Evolutionary conservation across 2,797 vertebrate genomes (phyloP).

Genomic region (Protosalanx chinensis): DNA sequence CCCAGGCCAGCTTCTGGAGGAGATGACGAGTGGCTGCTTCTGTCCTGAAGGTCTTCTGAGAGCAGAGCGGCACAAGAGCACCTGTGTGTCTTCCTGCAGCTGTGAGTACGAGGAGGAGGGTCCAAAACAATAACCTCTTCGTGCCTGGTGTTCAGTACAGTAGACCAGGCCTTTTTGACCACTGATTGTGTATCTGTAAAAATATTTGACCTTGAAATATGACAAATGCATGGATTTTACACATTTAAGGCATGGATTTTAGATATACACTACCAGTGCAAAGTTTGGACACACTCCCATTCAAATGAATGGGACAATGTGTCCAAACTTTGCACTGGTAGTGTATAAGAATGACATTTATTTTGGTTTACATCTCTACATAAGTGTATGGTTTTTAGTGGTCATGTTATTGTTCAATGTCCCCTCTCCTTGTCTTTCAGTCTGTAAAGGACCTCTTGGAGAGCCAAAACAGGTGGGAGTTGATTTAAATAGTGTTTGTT

Average conservation of each 20-base stretch:
- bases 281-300: too few relatives aligned
- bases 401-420: background rate
- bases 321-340: too few relatives aligned
- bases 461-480: slow-evolving; percentile 49
- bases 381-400: background rate
- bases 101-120: slow-evolving; percentile 57
- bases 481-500: background rate
- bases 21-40: slow-evolving; percentile 57
- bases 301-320: too few relatives aligned
- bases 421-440: slow-evolving; percentile 39
- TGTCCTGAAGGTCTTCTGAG: slow-evolving; percentile 52
- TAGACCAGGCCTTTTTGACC: background rate
- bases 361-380: background rate
- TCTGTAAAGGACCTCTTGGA: slow-evolving; percentile 64
- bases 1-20: slow-evolving; percentile 15
- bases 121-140: background rate
- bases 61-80: slow-evolving; percentile 50
- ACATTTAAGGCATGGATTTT: too few relatives aligned
- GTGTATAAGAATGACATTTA: too few relatives aligned
- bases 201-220: too few relatives aligned
- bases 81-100: slow-evolving; percentile 58
- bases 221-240: too few relatives aligned
- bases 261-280: too few relatives aligned
- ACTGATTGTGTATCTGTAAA: background rate
- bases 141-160: background rate